Evolutionary conservation across 2,797 vertebrate species (phyloP).

Genomic region (Carduelis carduelis): DNA sequence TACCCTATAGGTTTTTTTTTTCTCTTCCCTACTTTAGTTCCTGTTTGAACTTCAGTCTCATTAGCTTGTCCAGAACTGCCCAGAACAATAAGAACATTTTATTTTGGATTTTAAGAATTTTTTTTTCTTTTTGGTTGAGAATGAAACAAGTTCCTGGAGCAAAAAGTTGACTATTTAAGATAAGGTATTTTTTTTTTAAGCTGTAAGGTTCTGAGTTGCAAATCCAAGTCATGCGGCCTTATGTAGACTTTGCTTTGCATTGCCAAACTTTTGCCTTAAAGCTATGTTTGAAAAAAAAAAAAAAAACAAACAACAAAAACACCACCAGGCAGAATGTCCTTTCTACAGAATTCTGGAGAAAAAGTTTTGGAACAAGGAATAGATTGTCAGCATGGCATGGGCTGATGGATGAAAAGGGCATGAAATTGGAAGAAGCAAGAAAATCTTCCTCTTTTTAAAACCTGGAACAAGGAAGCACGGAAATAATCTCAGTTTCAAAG

Average conservation of each 20-base stretch:
- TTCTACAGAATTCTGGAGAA: background rate
- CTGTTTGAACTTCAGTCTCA: conserved; percentile 27
- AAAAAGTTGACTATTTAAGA: conserved; percentile 11
- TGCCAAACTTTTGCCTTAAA: conserved; percentile 93
- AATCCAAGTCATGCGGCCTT: conserved; percentile 90
- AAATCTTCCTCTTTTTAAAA: background rate
- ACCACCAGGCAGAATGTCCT: conserved; percentile 55
- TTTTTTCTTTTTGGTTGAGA: background rate
- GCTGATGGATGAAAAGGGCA: background rate
- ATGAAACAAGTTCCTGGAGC: background rate
- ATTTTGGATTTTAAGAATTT: background rate
- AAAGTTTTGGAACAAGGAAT: background rate
- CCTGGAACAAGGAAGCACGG: background rate
- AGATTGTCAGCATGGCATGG: rapidly evolving
- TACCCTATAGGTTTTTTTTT: background rate
- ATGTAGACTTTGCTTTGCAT: conserved; percentile 88
- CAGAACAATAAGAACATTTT: conserved; percentile 26
- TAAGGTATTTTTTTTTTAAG: background rate
- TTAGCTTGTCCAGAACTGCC: conserved; percentile 44
- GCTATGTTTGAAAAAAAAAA: conserved; percentile 70
- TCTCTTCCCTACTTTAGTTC: conserved; percentile 26
- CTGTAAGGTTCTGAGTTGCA: conserved; percentile 70
- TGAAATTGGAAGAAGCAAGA: background rate
- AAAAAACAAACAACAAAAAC: background rate
- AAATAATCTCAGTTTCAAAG: background rate